These are phyloP conservation scores for Antheraea mylitta DNA, from an alignment of 1,140 invertebrate genomes.

Conservation along the genomic window DNA sequence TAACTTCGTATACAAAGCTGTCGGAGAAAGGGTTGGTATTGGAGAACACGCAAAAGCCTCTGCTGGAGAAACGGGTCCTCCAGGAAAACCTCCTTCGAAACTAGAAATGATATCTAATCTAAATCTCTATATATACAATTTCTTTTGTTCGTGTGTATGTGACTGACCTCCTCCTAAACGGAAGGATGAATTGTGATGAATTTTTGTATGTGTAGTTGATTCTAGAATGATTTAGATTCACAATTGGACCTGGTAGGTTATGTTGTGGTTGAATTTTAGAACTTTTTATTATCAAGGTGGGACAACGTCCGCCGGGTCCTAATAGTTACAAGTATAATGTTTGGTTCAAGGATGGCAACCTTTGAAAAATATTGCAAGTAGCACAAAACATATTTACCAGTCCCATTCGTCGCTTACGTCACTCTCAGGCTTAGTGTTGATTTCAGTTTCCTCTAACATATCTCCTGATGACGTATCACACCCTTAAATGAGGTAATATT, in stretches of 20 bases:
- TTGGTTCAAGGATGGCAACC: no score
- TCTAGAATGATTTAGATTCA: no score
- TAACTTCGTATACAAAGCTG: slow-evolving; percentile 44
- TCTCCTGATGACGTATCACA: slow-evolving; percentile 59
- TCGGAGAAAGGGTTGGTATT: slow-evolving; percentile 41
- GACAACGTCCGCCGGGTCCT: no score
- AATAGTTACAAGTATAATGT: no score
- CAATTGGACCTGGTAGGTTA: no score
- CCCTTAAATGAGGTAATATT: slow-evolving; percentile 29
- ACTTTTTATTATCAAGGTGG: no score
- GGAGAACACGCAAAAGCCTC: slow-evolving; percentile 31
- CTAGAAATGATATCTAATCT: slow-evolving; percentile 25
- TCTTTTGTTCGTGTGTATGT: no score
- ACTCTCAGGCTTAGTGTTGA: slow-evolving; percentile 46
- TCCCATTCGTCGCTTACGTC: slow-evolving; percentile 73
- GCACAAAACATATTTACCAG: slow-evolving; percentile 49
- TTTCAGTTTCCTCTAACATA: slow-evolving; percentile 46
- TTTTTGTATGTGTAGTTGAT: no score
- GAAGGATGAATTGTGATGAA: no score
- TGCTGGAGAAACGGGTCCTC: slow-evolving; percentile 17
- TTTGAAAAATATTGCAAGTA: no score
- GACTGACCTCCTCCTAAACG: no score
- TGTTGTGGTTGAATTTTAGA: no score
- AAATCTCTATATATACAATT: not conserved
- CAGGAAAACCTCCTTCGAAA: slow-evolving; percentile 68